These are phyloP conservation scores for Microtus oregoni DNA, from an alignment of 2,113 vertebrate species.

Conservation along the genomic window DNA sequence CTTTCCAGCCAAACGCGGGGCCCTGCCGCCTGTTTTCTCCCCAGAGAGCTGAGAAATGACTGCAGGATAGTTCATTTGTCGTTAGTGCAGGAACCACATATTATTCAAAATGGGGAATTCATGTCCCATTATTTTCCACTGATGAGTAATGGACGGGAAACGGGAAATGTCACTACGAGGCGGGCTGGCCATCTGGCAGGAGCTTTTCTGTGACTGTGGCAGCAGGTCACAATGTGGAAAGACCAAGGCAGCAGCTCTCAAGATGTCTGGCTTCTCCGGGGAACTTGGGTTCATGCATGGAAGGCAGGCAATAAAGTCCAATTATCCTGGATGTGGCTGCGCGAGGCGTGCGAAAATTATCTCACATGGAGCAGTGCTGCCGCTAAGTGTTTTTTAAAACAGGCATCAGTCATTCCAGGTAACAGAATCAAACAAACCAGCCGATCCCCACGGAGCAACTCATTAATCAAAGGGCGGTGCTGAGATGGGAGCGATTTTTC, in stretches of 20 bases:
- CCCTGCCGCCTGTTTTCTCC: conserved; percentile 13
- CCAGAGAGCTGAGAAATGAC: background rate
- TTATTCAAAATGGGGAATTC: conserved; percentile 53
- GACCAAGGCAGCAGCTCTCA: conserved; percentile 81
- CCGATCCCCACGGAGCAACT: conserved; percentile 82
- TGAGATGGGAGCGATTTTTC: conserved; percentile 86
- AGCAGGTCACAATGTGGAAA: conserved; percentile 82
- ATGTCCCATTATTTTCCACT: conserved; percentile 64
- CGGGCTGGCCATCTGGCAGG: conserved; percentile 84
- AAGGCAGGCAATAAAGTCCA: conserved; percentile 86
- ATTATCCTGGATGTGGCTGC: conserved; percentile 84
- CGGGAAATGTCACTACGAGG: conserved; percentile 78
- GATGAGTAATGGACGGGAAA: conserved; percentile 81
- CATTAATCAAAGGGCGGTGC: conserved; percentile 87
- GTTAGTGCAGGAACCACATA: conserved; percentile 66
- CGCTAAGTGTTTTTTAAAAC: conserved; percentile 83
- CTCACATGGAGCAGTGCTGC: conserved; percentile 79
- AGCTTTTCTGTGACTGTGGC: conserved; percentile 70
- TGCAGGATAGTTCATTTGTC: conserved; percentile 55
- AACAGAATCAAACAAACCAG: conserved; percentile 85
- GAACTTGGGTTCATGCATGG: conserved; percentile 84
- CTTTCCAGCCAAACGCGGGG: background rate
- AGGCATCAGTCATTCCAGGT: conserved; percentile 85
- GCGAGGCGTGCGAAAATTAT: conserved; percentile 84
- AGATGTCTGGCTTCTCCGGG: conserved; percentile 82